A percentile compares a stretch with the other conserved stretches of the same genome.
phyloP scores from a whole-genome alignment of 2,797 vertebrate species.

The Rhyacichthys aspro region DNA sequence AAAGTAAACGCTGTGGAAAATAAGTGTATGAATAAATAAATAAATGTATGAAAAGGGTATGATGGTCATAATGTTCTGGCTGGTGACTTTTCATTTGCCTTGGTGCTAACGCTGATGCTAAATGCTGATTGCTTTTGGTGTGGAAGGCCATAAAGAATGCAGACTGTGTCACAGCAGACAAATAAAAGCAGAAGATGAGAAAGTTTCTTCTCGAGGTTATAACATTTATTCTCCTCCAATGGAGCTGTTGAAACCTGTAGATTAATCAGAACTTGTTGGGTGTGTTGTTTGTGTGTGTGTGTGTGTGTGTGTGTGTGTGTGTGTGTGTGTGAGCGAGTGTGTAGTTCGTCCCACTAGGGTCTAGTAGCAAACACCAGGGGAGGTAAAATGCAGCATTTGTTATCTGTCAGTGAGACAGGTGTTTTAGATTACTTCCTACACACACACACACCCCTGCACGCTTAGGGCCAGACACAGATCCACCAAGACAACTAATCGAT shows the following conservation, averaged over 20 bases:
- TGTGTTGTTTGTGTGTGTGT: too few relatives aligned
- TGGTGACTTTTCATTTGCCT: conserved; percentile 9
- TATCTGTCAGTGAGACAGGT: conserved; percentile 82
- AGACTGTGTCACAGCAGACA: conserved; percentile 19
- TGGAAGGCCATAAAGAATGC: neutral
- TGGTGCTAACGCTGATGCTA: neutral
- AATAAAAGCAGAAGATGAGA: conserved; percentile 46
- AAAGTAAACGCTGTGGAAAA: too few relatives aligned
- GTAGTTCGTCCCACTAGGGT: conserved; percentile 46
- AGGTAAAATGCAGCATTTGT: conserved; percentile 80
- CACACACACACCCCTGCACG: conserved; percentile 30
- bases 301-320: conserved; percentile 27
- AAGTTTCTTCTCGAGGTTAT: conserved; percentile 32
- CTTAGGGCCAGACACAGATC: conserved; percentile 73
- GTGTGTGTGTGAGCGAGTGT: conserved; percentile 27
- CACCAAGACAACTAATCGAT: conserved; percentile 84
- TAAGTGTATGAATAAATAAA: neutral
- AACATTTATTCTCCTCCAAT: conserved; percentile 56
- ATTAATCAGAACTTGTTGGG: conserved; percentile 62
- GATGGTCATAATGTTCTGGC: neutral
- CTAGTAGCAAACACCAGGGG: conserved; percentile 71
- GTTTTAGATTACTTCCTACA: conserved; percentile 75
- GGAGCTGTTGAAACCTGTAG: conserved; percentile 52
- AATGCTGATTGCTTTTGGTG: conserved; percentile 8
- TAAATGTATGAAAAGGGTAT: neutral